Evolutionary conservation across 1,140 invertebrate species (phyloP).

Genomic region (Tyrophagus putrescentiae): DNA sequence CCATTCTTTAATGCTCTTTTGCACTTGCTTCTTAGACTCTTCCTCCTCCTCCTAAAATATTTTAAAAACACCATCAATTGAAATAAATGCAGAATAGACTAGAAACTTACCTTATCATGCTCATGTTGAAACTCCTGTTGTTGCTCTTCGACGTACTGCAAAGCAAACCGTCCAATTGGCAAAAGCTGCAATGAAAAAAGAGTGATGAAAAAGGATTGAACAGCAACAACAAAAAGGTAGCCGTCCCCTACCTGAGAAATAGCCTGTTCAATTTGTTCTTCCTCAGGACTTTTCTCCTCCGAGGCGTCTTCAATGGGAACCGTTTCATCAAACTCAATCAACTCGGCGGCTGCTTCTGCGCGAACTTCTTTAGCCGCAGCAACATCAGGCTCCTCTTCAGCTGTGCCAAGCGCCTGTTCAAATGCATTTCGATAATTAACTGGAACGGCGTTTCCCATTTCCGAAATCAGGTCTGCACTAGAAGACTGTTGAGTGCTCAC

Average conservation of each 20-base stretch:
- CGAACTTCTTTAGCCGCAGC: slow-evolving; percentile 73
- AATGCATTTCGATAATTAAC: background rate
- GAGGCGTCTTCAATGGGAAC: slow-evolving; percentile 69
- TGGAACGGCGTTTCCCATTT: background rate
- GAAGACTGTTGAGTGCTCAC: no score
- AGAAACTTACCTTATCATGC: slow-evolving; percentile 53
- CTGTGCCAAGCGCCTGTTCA: slow-evolving; percentile 58
- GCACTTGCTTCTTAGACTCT: slow-evolving; percentile 7
- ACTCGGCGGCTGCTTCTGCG: slow-evolving; percentile 78
- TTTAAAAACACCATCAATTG: slow-evolving; percentile 30
- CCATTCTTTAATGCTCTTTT: background rate
- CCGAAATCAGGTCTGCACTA: background rate
- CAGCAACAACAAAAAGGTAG: background rate
- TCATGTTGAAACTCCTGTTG: slow-evolving; percentile 71
- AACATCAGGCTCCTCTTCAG: slow-evolving; percentile 87
- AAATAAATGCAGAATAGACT: no score
- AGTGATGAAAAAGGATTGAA: slow-evolving; percentile 3
- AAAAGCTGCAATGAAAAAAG: slow-evolving; percentile 49
- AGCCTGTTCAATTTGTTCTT: slow-evolving; percentile 59
- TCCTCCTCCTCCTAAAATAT: slow-evolving; percentile 1
- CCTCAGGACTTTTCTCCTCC: slow-evolving; percentile 51
- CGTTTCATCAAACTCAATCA: slow-evolving; percentile 91
- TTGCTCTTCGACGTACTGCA: slow-evolving; percentile 70
- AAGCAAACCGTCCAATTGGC: slow-evolving; percentile 80
- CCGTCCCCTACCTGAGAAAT: slow-evolving; percentile 53